Conservation (phyloP, 2,888 invertebrate species). For the Xestia xanthographa region DNA sequence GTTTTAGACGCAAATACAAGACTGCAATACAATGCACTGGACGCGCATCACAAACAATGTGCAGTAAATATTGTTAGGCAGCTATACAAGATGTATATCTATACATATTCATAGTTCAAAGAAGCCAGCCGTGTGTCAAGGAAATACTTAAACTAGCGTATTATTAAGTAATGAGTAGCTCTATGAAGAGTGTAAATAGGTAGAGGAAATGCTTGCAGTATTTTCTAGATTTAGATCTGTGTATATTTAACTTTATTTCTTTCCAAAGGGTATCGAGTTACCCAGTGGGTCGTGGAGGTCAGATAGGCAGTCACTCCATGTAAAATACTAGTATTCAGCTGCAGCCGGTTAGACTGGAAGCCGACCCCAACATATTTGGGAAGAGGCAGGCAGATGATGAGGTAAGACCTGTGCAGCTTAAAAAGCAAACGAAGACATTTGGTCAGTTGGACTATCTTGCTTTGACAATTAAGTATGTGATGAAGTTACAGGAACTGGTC, state of each 20-base stretch:
- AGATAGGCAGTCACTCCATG: not conserved
- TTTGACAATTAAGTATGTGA: not conserved
- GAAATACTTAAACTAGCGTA: constrained; percentile 57
- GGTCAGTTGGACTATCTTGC: not conserved
- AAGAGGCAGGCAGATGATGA: not conserved
- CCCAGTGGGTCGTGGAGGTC: not conserved
- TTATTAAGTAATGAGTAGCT: constrained; percentile 46
- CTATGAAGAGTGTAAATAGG: not conserved
- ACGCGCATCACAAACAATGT: constrained; percentile 60
- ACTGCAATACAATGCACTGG: constrained; percentile 50
- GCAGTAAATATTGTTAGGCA: constrained; percentile 59
- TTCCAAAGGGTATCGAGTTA: not conserved
- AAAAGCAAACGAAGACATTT: no score
- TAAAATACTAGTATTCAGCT: not conserved
- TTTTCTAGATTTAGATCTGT: not conserved
- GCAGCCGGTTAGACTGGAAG: not conserved
- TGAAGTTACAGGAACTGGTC: not conserved
- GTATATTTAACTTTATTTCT: not conserved
- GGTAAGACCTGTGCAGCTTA: no score
- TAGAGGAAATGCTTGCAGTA: constrained; percentile 11
- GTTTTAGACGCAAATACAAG: not conserved
- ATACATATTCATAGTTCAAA: constrained; percentile 58
- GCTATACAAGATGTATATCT: constrained; percentile 20
- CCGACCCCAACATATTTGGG: not conserved
- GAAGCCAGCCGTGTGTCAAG: constrained; percentile 65